Evolutionary conservation across 2,113 vertebrate species (phyloP).

Genomic region (Rhipidura dahli): DNA sequence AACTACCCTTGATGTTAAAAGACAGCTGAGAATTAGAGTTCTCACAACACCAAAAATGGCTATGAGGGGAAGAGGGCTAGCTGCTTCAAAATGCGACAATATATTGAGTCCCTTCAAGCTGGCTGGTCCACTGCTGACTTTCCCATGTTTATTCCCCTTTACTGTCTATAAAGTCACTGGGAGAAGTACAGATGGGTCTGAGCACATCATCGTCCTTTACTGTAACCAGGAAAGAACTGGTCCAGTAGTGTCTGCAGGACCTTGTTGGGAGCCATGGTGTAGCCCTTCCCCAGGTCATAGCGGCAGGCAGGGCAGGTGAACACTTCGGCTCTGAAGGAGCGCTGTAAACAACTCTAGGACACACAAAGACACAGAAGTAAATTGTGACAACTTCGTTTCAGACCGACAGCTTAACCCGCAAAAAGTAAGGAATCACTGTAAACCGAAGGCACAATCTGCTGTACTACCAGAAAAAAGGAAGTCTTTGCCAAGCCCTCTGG

Average conservation of each 20-base stretch:
- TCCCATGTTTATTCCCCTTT: conserved; percentile 34
- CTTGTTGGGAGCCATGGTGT: conserved; percentile 91
- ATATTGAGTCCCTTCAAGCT: conserved; percentile 57
- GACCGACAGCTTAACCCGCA: not conserved
- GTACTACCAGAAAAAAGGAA: not conserved
- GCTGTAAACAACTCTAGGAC: conserved; percentile 90
- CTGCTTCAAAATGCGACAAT: conserved; percentile 68
- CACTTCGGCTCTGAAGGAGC: conserved; percentile 94
- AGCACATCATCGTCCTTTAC: conserved; percentile 94
- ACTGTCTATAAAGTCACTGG: conserved; percentile 68
- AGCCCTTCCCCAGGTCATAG: conserved; percentile 92
- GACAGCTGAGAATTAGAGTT: conserved; percentile 75
- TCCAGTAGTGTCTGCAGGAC: conserved; percentile 92
- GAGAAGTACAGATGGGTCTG: conserved; percentile 15
- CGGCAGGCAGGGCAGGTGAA: conserved; percentile 97
- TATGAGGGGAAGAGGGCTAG: conserved; percentile 72
- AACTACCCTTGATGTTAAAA: conserved; percentile 79
- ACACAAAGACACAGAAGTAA: not conserved
- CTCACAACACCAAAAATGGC: conserved; percentile 74
- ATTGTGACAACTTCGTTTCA: not conserved
- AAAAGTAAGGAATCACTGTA: not conserved
- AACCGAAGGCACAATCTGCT: not conserved
- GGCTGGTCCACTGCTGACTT: conserved; percentile 70
- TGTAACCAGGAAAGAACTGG: conserved; percentile 98
- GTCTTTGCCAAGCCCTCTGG: not conserved